Evolutionary conservation across 2,113 vertebrate species (phyloP).

Genomic region (Excalfactoria chinensis): DNA sequence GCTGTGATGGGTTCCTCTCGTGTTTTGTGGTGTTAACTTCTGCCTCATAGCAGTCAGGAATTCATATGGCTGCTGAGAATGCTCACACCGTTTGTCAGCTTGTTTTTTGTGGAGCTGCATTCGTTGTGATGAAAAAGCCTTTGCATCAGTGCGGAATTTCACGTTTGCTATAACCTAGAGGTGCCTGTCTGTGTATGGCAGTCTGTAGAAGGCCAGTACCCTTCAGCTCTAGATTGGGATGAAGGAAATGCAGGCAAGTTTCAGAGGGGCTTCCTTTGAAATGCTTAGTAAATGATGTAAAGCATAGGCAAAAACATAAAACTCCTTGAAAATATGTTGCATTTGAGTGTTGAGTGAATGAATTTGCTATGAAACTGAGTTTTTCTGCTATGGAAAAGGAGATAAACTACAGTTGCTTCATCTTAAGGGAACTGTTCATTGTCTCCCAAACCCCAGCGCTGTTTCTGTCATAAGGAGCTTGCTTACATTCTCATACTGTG

Average conservation of each 20-base stretch:
- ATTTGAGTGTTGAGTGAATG: background rate
- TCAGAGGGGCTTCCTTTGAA: background rate
- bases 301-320: background rate
- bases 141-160: background rate
- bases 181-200: fast-evolving
- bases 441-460: background rate
- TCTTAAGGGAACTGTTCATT: background rate
- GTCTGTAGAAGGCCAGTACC: background rate
- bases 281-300: background rate
- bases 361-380: background rate
- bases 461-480: background rate
- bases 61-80: background rate
- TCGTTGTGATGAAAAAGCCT: background rate
- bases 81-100: background rate
- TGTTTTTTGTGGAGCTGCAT: background rate
- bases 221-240: background rate
- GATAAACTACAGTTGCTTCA: background rate
- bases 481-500: background rate
- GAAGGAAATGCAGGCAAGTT: background rate
- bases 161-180: background rate
- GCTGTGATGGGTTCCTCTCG: background rate
- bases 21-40: background rate
- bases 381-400: background rate
- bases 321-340: background rate
- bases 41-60: fast-evolving